These are phyloP conservation scores for Pedetes capensis DNA, from an alignment of 2,113 vertebrate genomes.

Conservation along the genomic window DNA sequence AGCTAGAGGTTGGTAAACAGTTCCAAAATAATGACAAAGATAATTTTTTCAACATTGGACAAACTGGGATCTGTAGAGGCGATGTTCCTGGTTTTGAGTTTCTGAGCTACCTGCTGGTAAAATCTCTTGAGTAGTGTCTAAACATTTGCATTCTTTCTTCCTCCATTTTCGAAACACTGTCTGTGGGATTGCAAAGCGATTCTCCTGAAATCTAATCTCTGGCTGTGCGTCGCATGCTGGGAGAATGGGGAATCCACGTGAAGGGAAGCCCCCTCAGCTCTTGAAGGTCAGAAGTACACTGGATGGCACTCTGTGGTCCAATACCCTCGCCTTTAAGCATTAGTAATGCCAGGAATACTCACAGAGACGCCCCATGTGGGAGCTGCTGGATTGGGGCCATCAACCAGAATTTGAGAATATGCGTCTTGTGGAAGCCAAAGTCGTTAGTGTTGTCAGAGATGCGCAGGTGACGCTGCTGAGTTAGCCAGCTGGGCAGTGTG, in stretches of 20 bases:
- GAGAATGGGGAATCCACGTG: not conserved
- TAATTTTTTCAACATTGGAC: conserved; percentile 49
- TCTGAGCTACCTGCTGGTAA: conserved; percentile 37
- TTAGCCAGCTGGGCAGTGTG: not conserved
- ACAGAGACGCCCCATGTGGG: not conserved
- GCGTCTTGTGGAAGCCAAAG: conserved; percentile 2
- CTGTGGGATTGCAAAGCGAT: not conserved
- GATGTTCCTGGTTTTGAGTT: conserved; percentile 12
- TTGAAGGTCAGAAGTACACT: conserved; percentile 40
- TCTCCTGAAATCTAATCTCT: conserved; percentile 2
- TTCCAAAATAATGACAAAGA: conserved; percentile 54
- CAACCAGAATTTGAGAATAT: conserved; percentile 22
- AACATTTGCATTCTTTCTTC: conserved; percentile 36
- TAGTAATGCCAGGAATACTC: not conserved
- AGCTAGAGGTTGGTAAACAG: not conserved
- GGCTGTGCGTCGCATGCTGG: not conserved
- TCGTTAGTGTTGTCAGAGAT: not conserved
- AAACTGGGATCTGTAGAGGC: not conserved
- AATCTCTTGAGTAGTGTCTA: conserved; percentile 30
- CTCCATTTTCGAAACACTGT: conserved; percentile 45
- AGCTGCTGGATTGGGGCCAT: conserved; percentile 9
- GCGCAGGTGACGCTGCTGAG: not conserved
- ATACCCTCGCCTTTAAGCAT: not conserved
- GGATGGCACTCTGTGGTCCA: not conserved
- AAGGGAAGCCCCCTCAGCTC: not conserved